Conservation (phyloP, 2,113 vertebrate genomes). For the Carollia perspicillata region DNA sequence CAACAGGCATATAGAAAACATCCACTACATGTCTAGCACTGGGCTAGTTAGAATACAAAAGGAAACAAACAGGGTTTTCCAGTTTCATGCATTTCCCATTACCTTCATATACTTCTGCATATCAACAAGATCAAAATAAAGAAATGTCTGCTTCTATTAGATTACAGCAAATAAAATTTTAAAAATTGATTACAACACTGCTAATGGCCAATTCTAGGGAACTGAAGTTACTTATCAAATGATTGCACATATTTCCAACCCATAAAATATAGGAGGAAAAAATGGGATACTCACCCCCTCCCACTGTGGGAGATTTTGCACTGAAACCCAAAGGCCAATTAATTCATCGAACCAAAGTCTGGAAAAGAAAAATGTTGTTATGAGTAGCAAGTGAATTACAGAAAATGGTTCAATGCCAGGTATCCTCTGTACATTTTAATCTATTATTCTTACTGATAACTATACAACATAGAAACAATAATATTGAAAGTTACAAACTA, state of each 20-base stretch:
- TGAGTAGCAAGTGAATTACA: conserved; percentile 55
- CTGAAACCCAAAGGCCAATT: conserved; percentile 94
- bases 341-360: conserved; percentile 99
- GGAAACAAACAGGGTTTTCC: neutral
- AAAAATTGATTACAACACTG: neutral
- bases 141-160: neutral
- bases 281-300: conserved; percentile 90
- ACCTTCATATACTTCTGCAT: neutral
- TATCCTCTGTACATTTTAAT: conserved; percentile 44
- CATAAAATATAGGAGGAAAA: conserved; percentile 18
- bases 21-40: neutral
- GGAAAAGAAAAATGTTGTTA: conserved; percentile 76
- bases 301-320: conserved; percentile 98
- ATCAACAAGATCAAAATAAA: neutral
- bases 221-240: neutral
- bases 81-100: neutral
- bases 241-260: neutral
- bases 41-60: neutral
- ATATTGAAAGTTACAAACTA: conserved; percentile 50
- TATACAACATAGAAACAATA: conserved; percentile 40
- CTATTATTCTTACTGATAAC: conserved; percentile 52
- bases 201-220: neutral
- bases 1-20: neutral
- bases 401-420: conserved; percentile 42
- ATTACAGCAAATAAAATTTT: conserved; percentile 1